Base-by-base conservation (phyloP, 2,888 invertebrate genomes). In the Patella ulyssiponensis region DNA sequence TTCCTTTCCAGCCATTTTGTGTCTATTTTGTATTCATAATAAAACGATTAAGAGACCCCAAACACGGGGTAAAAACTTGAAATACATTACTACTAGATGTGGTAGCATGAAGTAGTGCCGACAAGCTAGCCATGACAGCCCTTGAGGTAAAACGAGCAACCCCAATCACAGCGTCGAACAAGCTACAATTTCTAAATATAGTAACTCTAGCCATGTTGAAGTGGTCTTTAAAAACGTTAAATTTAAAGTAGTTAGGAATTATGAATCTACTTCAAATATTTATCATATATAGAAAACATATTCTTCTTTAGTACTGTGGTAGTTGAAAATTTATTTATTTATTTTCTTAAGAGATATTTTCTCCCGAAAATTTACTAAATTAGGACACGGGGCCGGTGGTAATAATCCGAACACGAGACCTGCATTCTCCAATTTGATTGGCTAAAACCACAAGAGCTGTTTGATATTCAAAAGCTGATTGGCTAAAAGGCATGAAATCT, bases 141-240 rank as follows among this genome's bases (percentile, higher is more conserved):
- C 85, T 83, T 85, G 86, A 82, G 82, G 84, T 80, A 84, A 83
- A 84, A 83, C 82, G 83, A 83, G 85, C 83, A 84, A 85, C 81
- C 85, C 85, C 85, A 80, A 80, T 78, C 73, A 77, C 75, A 81
- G 69, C 81, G 74, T 79, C 79, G 78, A 81, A 78, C 74, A 80
- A 79, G 76, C 77, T 78, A 78, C 77, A 78, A 77, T 74, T 75
- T 77, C 83, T 83, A 83, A 77, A 76, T 79, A 77, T 83, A 83
- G 83, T 79, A 83, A 80, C 80, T 79, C 73, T 27, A 52, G 76
- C 58, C 82, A 80, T 81, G 78, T 77, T 80, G 77, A 81, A 77
- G 80, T 27, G 77, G 77, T 77, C 78, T 77, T 77, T 80, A 83
- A 76, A 85, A 83, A 85, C 81, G 78, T 79, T 73, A 79, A 74